These are phyloP conservation scores for Lucilia sericata DNA, from an alignment of 1,140 invertebrate species.

Conservation along the genomic window DNA sequence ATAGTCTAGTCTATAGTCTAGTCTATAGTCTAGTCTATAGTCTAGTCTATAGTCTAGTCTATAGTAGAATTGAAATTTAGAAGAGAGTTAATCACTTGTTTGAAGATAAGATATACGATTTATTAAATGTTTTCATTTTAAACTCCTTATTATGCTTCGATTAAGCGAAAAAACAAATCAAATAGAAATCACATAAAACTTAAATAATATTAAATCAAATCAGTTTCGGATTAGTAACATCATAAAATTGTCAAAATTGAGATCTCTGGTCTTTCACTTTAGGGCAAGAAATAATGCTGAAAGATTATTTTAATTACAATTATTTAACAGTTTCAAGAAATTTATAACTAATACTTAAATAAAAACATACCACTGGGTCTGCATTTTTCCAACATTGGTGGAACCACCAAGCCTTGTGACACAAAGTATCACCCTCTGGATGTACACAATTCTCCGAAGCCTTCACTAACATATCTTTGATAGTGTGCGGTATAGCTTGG, in stretches of 20 bases:
- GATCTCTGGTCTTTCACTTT: background rate
- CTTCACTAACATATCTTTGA: constrained; percentile 54
- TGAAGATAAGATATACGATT: no score
- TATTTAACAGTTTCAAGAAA: no score
- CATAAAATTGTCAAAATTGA: background rate
- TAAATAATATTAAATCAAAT: no score
- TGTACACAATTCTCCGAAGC: constrained; percentile 59
- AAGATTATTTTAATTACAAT: background rate
- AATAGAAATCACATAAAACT: no score
- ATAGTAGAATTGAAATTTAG: no score
- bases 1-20: no score
- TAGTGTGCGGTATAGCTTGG: constrained; percentile 51
- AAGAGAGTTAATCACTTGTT: no score
- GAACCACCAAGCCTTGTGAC: constrained; percentile 64
- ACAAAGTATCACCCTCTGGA: constrained; percentile 60
- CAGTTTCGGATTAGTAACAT: background rate
- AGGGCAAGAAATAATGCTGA: constrained; percentile 45
- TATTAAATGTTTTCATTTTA: no score
- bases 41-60: no score
- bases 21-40: no score
- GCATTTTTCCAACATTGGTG: constrained; percentile 65
- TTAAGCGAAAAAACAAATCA: no score
- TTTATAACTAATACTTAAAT: background rate
- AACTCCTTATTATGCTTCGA: no score
- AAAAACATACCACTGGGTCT: constrained; percentile 55